Percentiles rank a stretch among this genome's conserved stretches.
These are phyloP conservation scores for Pteruthius melanotis DNA, from an alignment of 2,113 vertebrate species.

Conservation along the genomic window DNA sequence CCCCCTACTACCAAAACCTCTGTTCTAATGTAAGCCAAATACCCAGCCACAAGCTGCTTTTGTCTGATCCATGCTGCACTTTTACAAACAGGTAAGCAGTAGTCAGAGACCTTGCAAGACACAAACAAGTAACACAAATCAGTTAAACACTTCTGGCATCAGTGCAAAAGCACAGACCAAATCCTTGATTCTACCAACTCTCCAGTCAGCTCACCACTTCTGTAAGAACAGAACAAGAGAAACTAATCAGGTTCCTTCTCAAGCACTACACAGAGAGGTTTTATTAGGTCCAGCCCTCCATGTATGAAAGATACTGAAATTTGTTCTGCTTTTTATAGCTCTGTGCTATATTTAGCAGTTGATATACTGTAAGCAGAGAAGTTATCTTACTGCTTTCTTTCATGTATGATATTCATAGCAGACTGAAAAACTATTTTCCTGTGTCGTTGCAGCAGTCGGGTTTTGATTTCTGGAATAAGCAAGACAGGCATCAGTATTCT, in stretches of 20 bases:
- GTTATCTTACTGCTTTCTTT: background rate
- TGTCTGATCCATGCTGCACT: background rate
- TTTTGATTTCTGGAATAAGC: background rate
- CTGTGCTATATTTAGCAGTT: slow-evolving; percentile 1
- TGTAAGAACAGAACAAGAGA: background rate
- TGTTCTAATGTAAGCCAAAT: background rate
- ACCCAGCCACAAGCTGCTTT: background rate
- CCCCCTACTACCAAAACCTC: background rate
- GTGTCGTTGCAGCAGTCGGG: background rate
- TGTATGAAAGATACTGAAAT: background rate
- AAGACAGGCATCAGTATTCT: background rate
- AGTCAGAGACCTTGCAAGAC: background rate
- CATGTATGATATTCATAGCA: background rate
- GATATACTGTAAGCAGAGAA: background rate
- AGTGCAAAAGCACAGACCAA: background rate
- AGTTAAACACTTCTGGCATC: background rate
- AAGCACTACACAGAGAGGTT: background rate
- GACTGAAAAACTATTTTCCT: background rate
- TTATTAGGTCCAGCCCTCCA: background rate
- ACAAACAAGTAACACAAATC: background rate
- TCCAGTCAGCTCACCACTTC: background rate
- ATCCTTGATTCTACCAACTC: background rate
- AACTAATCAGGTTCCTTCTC: background rate
- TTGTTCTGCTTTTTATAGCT: background rate
- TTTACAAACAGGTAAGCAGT: background rate